These are phyloP conservation scores for Microplitis demolitor DNA, from an alignment of 1,140 invertebrate genomes.

Conservation along the genomic window DNA sequence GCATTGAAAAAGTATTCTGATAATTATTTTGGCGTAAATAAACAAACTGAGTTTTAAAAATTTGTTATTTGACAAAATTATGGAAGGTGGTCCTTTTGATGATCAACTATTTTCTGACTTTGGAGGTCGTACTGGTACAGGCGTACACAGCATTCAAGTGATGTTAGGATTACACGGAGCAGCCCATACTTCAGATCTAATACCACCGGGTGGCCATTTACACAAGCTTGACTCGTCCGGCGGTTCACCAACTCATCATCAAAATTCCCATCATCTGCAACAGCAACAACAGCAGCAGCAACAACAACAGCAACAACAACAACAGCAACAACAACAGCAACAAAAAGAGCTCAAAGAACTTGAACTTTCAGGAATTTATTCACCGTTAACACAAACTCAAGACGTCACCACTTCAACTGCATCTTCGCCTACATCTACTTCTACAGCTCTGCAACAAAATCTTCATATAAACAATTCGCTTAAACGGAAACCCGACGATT, in stretches of 20 bases:
- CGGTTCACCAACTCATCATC: constrained; percentile 56
- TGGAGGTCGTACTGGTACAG: constrained; percentile 64
- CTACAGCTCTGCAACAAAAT: constrained; percentile 51
- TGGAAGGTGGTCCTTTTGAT: constrained; percentile 68
- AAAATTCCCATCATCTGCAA: constrained; percentile 49
- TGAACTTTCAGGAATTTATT: constrained; percentile 57
- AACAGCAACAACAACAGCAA: constrained; percentile 51
- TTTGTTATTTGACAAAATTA: constrained; percentile 39
- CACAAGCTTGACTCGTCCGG: constrained; percentile 63
- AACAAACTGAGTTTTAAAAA: neutral
- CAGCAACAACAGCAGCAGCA: constrained; percentile 49
- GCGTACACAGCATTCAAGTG: constrained; percentile 61
- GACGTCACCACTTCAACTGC: constrained; percentile 56
- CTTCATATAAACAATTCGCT: constrained; percentile 52
- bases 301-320: constrained; percentile 2
- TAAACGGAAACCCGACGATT: constrained; percentile 55
- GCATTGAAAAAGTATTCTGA: neutral
- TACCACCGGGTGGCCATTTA: constrained; percentile 55
- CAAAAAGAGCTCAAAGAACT: constrained; percentile 57
- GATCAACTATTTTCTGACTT: constrained; percentile 60
- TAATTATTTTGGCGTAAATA: neutral
- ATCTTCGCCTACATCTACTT: constrained; percentile 44
- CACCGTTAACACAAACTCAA: constrained; percentile 51
- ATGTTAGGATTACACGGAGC: constrained; percentile 66
- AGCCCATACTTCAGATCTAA: constrained; percentile 59